Percentiles rank a stretch among this genome's conserved stretches.
Evolutionary conservation across 2,113 vertebrate genomes (phyloP).

Genomic region (Catharus minimus): DNA sequence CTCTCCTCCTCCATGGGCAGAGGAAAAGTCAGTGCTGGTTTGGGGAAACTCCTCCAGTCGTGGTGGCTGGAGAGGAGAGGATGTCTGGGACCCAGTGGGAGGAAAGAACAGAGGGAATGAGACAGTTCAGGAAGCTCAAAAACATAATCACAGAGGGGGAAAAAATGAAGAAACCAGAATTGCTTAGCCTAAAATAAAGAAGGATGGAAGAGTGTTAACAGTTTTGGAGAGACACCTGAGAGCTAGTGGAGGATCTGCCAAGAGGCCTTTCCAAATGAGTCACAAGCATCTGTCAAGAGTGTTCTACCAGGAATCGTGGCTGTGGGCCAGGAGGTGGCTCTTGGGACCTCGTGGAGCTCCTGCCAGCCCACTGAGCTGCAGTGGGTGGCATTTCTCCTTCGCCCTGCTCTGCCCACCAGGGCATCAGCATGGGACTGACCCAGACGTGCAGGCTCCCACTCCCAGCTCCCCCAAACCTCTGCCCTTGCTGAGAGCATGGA

Average conservation of each 20-base stretch:
- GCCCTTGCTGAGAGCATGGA: not conserved
- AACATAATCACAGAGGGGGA: fast-evolving
- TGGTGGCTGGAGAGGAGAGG: not conserved
- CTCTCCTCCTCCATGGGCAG: not conserved
- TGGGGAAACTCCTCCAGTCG: not conserved
- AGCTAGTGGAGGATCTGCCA: not conserved
- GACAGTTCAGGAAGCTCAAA: not conserved
- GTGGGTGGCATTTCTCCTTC: not conserved
- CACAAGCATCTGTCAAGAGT: not conserved
- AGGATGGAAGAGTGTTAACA: not conserved
- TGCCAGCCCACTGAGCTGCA: not conserved
- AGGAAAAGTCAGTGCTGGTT: not conserved
- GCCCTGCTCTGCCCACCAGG: not conserved
- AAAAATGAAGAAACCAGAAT: not conserved
- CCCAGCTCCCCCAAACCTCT: not conserved
- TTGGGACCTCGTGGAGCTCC: not conserved
- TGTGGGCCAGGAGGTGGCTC: not conserved
- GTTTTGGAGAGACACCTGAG: not conserved
- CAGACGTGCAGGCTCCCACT: not conserved
- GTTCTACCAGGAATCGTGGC: not conserved
- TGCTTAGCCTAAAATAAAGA: not conserved
- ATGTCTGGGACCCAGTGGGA: not conserved
- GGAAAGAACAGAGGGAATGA: not conserved
- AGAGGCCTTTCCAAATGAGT: not conserved
- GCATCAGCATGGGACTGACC: fast-evolving